Base-by-base conservation (phyloP, 2,888 invertebrate species). In the Mesorhabditis spiculigera region DNA sequence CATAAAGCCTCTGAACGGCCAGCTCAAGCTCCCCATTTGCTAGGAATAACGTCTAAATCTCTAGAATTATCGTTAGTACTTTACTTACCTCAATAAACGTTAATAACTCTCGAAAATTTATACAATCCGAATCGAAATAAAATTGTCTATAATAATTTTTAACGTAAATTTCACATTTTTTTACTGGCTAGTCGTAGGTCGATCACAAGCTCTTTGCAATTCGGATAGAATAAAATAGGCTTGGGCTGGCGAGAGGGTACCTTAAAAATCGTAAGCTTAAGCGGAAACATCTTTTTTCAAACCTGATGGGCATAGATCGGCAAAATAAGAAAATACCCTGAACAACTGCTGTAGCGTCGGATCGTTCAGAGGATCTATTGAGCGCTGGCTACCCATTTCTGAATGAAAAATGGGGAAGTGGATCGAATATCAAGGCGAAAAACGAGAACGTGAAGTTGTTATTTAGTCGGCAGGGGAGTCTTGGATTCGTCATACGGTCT, bases 171-270 rank as follows among this genome's bases (percentile, higher is more conserved):
- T 28, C 8, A 50, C 2, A 50, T 10, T 50, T n/a, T 6, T 13
- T n/a, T 50, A 50, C 58, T n/a, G 58, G 58, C 58, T 50, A n/a
- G 58, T 50, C 3, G 58, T 50, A 10, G 58, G 58, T 1, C 8
- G 58, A 10, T 50, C 58, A n/a, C 58, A 50, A 50, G 58, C 58
- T n/a, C n/a, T 50, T 50, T 50, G 58, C 58, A 50, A n/a, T n/a
- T 50, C 58, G 58, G 58, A 10, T 50, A 50, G n/a, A n/a, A 50
- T 50, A n/a, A 50, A 50, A 50, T 50, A n/a, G n/a, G 58, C 58
- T 50, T 50, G 58, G n/a, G 58, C 10, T 10, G 58, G 58, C n/a
- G 58, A 50, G 10, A 50, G n/a, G n/a, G 58, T 50, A 13, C 58
- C 58, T n/a, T n/a, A n/a, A n/a, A n/a, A n/a, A n/a, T n/a, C n/a